Evolutionary conservation across 2,113 vertebrate species (phyloP), one percentile per base, ranked within the genome.

Genomic region (Turdus rufiventris): DNA sequence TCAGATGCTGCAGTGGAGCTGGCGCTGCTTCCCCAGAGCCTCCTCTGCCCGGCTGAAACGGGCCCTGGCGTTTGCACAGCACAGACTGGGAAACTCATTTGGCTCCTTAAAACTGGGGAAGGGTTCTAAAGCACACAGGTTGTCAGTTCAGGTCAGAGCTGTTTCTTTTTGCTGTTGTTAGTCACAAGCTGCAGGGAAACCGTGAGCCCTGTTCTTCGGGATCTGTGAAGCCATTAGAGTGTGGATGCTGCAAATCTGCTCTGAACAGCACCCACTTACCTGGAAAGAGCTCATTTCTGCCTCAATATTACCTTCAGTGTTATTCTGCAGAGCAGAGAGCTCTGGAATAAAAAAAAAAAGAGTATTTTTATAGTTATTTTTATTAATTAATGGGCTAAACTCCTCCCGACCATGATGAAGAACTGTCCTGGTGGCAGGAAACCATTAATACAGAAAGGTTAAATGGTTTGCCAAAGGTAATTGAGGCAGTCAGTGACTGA

Each of bases 391-490:
- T 2, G 6, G 43, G 63, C 68, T 70, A 43, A 93, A 70, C 67
- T 88, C 58, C 71, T 93, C 51, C 70, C 3, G 54, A 15, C 43
- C 25, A 3, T 25, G 66, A 77, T 67, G 73, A 91, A 81, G 47
- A 93, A 85, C 81, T 68, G 1, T 66, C 82, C 51, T 47, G 18
- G 42, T 81, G 65, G 53, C 88, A 85, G 60, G 60, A 68, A 86
- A 73, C 63, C 91, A 83, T 93, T 89, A 76, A 76, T 93, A 85
- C 47, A 40, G 68, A 66, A 73, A 95, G 94, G 92, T 96, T 89
- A 93, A 94, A 78, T 91, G 93, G 79, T 58, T 83, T 93, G 93
- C 89, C 84, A 93, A 91, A 91, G 94, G 91, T 89, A 91, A 75
- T 34, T 67, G 75, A 73, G 85, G 88, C 42, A 81, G 92, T 43